phyloP scores from a whole-genome alignment of 2,113 vertebrate genomes.

The Xiphias gladius region DNA sequence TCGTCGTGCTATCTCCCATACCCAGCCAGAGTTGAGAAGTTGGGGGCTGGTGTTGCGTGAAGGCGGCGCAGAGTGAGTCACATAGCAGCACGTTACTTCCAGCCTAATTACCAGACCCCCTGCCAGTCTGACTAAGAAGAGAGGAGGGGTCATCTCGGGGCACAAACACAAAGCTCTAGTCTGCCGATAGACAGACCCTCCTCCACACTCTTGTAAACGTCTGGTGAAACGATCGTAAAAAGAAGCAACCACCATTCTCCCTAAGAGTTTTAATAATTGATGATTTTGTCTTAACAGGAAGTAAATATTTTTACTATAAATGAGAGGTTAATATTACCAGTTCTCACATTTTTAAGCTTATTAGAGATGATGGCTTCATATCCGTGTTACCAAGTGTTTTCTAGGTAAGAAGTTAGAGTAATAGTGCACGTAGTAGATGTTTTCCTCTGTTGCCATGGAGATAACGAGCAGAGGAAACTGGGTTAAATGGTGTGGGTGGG shows the following conservation, averaged over 20 bases:
- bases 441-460: conserved; percentile 64
- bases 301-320: neutral
- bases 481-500: conserved; percentile 67
- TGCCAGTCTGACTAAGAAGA: conserved; percentile 51
- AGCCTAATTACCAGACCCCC: conserved; percentile 80
- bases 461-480: conserved; percentile 63
- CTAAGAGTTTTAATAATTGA: conserved; percentile 34
- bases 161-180: conserved; percentile 23
- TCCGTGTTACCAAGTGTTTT: neutral
- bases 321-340: neutral
- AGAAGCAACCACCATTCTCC: conserved; percentile 2
- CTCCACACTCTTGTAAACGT: conserved; percentile 31
- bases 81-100: conserved; percentile 81
- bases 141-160: conserved; percentile 48
- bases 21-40: conserved; percentile 19
- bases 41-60: conserved; percentile 32
- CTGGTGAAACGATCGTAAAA: conserved; percentile 1
- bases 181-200: neutral
- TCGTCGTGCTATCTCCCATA: neutral
- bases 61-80: conserved; percentile 26
- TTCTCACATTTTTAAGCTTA: neutral
- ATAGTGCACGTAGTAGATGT: neutral
- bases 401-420: neutral
- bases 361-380: neutral
- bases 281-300: conserved; percentile 3